A percentile compares a stretch with the other conserved stretches of the same genome.
Conservation (phyloP, 2,113 vertebrate genomes). For the Thalassarche chlororhynchos region DNA sequence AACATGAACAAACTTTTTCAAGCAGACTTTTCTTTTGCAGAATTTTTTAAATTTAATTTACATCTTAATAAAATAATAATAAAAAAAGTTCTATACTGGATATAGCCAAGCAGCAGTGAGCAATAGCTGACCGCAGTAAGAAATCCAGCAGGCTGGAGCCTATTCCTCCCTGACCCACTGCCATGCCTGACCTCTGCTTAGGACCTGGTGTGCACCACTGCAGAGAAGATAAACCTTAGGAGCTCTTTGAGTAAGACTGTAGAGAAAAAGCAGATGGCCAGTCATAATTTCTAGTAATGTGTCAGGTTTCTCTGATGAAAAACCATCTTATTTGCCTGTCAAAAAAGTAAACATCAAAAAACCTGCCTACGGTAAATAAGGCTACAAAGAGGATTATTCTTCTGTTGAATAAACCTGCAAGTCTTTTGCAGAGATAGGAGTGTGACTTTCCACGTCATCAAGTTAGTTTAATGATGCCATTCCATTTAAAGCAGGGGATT, state of each 20-base stretch:
- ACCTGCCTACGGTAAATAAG: not conserved
- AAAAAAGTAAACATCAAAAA: not conserved
- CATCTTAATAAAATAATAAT: conserved; percentile 65
- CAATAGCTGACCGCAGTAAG: not conserved
- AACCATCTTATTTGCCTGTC: not conserved
- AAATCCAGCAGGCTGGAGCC: not conserved
- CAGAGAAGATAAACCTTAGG: not conserved
- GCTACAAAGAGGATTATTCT: not conserved
- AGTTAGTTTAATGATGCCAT: not conserved
- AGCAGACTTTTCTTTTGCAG: conserved; percentile 73
- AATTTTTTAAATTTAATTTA: conserved; percentile 67
- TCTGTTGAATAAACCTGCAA: not conserved
- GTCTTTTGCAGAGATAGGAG: not conserved
- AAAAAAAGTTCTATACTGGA: not conserved
- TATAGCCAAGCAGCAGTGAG: not conserved
- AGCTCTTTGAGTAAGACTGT: not conserved
- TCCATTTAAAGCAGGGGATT: not conserved
- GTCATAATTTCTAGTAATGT: not conserved
- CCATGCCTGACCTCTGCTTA: not conserved
- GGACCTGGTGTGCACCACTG: not conserved
- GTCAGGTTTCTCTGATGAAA: not conserved
- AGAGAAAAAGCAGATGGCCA: not conserved
- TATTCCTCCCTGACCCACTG: not conserved
- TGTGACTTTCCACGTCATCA: not conserved
- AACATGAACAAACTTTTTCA: conserved; percentile 74